Conservation (phyloP, 2,888 invertebrate species). For the Melipona bicolor region DNA sequence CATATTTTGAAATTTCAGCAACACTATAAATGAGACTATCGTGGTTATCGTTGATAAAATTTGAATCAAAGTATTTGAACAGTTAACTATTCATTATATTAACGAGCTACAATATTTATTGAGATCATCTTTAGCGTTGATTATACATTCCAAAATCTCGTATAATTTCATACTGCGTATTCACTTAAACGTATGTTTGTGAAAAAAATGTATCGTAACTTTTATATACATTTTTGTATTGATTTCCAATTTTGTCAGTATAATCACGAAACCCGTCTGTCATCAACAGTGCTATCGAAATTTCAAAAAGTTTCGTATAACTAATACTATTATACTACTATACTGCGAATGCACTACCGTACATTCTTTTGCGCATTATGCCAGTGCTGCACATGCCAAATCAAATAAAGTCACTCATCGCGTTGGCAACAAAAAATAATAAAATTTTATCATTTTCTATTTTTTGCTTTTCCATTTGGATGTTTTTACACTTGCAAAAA, state of each 20-base stretch:
- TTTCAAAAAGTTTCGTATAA: neutral
- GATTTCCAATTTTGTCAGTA: neutral
- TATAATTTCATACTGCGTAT: neutral
- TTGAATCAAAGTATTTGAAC: too few relatives aligned
- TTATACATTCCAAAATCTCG: neutral
- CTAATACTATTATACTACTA: neutral
- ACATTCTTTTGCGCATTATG: neutral
- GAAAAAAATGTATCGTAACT: neutral
- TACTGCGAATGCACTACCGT: neutral
- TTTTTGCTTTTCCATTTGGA: neutral
- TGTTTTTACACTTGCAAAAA: too few relatives aligned
- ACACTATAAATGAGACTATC: neutral
- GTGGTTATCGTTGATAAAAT: neutral
- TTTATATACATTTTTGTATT: neutral
- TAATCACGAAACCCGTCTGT: neutral
- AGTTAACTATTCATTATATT: neutral
- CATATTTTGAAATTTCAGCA: neutral
- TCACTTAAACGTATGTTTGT: neutral
- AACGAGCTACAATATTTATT: neutral
- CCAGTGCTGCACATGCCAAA: neutral
- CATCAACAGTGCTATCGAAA: neutral
- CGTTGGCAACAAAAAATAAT: neutral
- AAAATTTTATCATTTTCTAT: neutral
- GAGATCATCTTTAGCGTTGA: neutral
- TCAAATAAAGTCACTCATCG: neutral